Evolutionary conservation across 2,888 invertebrate genomes (phyloP).

Genomic region (Pogonocherus hispidulus): DNA sequence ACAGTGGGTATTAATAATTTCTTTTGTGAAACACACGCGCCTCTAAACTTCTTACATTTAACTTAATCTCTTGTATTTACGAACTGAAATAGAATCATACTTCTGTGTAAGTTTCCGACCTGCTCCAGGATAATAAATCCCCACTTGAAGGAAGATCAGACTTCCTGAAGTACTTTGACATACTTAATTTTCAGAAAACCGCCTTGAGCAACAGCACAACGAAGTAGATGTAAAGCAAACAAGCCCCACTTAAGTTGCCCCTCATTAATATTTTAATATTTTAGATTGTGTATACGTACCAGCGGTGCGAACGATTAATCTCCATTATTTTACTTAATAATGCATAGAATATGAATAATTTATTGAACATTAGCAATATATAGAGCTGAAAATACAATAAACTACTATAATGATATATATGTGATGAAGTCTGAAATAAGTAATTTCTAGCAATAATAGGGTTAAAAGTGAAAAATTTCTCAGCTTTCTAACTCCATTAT

Average conservation of each 20-base stretch:
- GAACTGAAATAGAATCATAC: neutral
- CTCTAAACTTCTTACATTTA: neutral
- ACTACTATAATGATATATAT: too few species aligned
- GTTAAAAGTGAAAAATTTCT: too few species aligned
- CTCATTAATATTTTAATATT: slow-evolving; percentile 4
- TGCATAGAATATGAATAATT: neutral
- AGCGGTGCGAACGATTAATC: neutral
- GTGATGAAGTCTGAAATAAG: too few species aligned
- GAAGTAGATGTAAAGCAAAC: neutral
- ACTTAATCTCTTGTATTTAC: neutral
- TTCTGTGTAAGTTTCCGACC: neutral
- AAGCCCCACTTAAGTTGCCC: neutral
- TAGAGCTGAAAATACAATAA: neutral
- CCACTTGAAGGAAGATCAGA: neutral
- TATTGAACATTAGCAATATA: neutral
- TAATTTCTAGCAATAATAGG: too few species aligned
- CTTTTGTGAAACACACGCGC: neutral
- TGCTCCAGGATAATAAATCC: neutral
- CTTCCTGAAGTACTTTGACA: slow-evolving; percentile 2
- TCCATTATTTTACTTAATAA: slow-evolving; percentile 2
- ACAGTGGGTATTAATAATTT: too few species aligned
- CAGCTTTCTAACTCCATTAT: too few species aligned
- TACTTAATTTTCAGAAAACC: neutral
- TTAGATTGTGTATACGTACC: neutral
- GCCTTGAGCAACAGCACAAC: neutral